phyloP scores from a whole-genome alignment of 2,113 vertebrate genomes.

The Dinomys branickii region DNA sequence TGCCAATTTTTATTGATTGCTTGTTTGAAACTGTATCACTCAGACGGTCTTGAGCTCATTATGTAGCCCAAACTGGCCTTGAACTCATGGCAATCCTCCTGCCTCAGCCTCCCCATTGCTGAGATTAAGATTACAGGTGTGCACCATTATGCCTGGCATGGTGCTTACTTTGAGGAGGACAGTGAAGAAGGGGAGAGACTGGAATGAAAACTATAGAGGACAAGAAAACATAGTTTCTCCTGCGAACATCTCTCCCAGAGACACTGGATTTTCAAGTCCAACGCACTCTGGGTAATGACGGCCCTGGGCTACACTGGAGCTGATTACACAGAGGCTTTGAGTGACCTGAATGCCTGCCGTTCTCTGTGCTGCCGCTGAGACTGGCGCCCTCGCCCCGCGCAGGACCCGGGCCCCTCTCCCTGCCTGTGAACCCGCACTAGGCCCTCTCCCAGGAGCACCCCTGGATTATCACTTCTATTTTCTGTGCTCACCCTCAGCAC shows the following conservation, averaged over 20 bases:
- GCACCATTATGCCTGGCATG: background rate
- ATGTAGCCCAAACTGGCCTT: background rate
- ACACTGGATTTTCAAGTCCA: background rate
- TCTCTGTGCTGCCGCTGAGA: too few species aligned
- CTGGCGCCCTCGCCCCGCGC: too few species aligned
- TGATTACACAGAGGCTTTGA: background rate
- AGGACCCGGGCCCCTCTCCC: too few species aligned
- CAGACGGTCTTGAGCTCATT: background rate
- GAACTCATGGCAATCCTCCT: background rate
- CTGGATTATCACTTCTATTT: slow-evolving; percentile 76
- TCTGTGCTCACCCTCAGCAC: slow-evolving; percentile 63
- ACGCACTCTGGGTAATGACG: background rate
- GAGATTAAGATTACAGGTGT: background rate
- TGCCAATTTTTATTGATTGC: background rate
- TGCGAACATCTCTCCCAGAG: background rate
- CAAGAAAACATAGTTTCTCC: background rate
- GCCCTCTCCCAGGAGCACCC: slow-evolving; percentile 56
- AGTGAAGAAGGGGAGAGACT: background rate
- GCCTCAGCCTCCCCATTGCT: background rate
- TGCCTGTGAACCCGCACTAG: background rate
- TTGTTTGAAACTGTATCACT: too few species aligned
- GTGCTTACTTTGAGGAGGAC: background rate
- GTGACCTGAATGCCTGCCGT: too few species aligned
- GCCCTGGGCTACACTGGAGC: background rate
- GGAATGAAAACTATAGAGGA: background rate